Evolutionary conservation across 2,113 vertebrate species (phyloP), one percentile per base, ranked within the genome.

Genomic region (Petroica traversi): DNA sequence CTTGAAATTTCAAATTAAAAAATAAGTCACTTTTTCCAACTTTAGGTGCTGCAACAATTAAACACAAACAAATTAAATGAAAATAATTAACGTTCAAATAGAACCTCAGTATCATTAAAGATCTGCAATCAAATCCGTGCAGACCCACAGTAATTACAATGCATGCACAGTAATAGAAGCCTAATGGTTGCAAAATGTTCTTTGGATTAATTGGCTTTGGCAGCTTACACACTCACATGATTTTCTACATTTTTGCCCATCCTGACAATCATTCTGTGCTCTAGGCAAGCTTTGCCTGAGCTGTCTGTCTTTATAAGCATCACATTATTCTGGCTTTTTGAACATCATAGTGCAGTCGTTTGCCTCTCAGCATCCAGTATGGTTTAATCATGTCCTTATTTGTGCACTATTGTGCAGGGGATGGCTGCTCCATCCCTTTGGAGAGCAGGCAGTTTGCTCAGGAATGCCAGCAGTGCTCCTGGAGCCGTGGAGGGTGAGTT

Each of bases 221-320:
- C 97, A 97, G 92, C 90, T 92, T 97, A 98, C 92, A 96, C 96
- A 97, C 97, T 95, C 97, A 95, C 94, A 97, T 97, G 96, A 95
- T 96, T 96, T 96, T 96, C 89, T 95, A 94, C 93, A 95, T 95
- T 97, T 97, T 97, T 97, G 96, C 94, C 97, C 93, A 89, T 97
- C 89, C 97, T 97, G 96, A 97, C 96, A 95, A 95, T 96, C 96
- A 97, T 90, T 96, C 91, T 88, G 92, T 73, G 95, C 97, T 97
- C 85, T 80, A 73, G 92, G 95, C 96, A 93, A 72, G 89, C 87
- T 85, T 89, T 97, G 97, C 96, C 92, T 96, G 95, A 95, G 90
- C 91, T 96, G 97, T 97, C 96, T 84, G 91, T 93, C 95, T 96
- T 89, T 51, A 95, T 97, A 97, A 98, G 85, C 94, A 85, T 98